Base-by-base conservation (phyloP, 2,797 vertebrate genomes). In the Semotilus atromaculatus region DNA sequence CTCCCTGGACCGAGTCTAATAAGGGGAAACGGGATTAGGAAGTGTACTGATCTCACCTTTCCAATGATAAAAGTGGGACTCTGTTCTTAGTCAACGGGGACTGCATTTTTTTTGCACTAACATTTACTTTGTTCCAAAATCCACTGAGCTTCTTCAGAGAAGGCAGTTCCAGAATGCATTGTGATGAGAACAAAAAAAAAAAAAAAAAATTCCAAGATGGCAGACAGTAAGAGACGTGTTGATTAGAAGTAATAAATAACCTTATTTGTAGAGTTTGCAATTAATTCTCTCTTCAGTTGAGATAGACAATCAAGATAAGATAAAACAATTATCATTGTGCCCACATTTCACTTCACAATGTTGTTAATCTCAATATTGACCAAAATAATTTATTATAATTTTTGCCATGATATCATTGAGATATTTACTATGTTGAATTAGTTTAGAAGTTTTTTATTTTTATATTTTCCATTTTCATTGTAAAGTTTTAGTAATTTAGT, bases 31-130 rank as follows among this genome's bases (percentile, higher is more conserved):
- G 4, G 77, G 88, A 88, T 89, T 90, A 88, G 87, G 62, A 72
- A 53, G 86, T 53, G 64, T 78, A 58, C 66, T 68, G 78, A 68
- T 88, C 79, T 89, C 81, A 73, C 86, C 86, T 71, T 76, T 60
- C 51, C n/a, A 81, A 80, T 83, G 86, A 80, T 83, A 85, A 89
- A 89, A 88, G 87, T 86, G 55, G 86, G n/a, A 76, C 82, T 45
- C 60, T 60, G 45, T 82, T 83, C 73, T 55, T 60, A 77, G 80
- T 90, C 83, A 87, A 31, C 71, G 78, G 73, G 82, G 85, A 75
- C 66, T 48, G 74, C 66, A 70, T 40, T 48, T 48, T 53, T 76
- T 84, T 64, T 90, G 74, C 66, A 48, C 78, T 77, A 58, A 82
- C 53, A 53, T 34, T 53, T 58, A 45, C 16, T 45, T 21, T 40